Evolutionary conservation across 2,113 vertebrate species (phyloP).

Genomic region (Ciconia maguari): DNA sequence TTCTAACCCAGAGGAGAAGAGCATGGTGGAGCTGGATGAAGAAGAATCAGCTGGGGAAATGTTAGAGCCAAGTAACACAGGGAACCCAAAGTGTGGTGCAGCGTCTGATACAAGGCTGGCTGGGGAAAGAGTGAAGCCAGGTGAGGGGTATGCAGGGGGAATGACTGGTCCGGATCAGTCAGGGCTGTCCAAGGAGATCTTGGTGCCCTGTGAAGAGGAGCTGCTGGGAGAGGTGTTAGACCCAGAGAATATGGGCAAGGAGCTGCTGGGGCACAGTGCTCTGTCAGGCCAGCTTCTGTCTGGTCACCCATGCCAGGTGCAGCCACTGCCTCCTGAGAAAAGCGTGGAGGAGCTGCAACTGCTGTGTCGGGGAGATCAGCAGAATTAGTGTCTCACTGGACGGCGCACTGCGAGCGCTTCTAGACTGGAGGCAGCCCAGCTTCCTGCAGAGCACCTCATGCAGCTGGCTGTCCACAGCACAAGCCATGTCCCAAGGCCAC

Average conservation of each 20-base stretch:
- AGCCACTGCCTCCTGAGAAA: background rate
- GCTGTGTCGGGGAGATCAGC: background rate
- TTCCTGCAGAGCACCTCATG: background rate
- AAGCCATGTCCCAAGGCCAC: background rate
- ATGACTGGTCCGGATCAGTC: background rate
- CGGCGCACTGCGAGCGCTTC: background rate
- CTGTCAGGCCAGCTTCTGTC: background rate
- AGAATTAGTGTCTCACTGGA: constrained; percentile 1
- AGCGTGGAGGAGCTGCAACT: background rate
- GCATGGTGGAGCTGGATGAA: background rate
- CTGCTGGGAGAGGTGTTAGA: background rate
- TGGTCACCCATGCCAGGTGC: background rate
- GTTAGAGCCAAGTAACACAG: background rate
- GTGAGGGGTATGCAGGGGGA: background rate
- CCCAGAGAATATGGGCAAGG: background rate
- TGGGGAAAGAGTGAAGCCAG: background rate
- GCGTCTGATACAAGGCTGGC: background rate
- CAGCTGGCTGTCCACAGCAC: background rate
- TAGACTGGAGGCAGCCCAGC: background rate
- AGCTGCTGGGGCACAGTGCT: background rate
- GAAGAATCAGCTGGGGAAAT: background rate
- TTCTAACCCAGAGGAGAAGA: background rate
- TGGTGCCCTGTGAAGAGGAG: background rate
- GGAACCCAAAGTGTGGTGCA: background rate
- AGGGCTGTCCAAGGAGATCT: background rate